These are phyloP conservation scores for Mycetomoellerius zeteki DNA, from an alignment of 1,140 invertebrate species.

Conservation along the genomic window DNA sequence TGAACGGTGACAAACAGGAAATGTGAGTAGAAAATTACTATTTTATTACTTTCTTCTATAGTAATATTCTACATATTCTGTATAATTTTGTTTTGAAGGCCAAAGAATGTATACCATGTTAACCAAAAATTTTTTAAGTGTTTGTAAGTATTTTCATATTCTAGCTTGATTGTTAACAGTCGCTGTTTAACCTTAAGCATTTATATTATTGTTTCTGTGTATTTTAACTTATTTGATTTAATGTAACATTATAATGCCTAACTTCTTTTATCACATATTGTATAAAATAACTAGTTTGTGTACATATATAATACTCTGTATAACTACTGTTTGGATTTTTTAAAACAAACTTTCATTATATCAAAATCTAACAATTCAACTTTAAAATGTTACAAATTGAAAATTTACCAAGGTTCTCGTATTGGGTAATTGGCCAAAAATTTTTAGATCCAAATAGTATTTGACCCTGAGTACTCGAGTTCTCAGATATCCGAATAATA, in stretches of 20 bases:
- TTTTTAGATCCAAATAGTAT: constrained; percentile 23
- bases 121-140: constrained; percentile 72
- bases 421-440: not conserved
- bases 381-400: not conserved
- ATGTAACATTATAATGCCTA: constrained; percentile 1
- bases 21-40: constrained; percentile 59
- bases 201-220: constrained; percentile 29
- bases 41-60: constrained; percentile 3
- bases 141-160: constrained; percentile 73
- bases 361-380: not conserved
- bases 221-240: not conserved
- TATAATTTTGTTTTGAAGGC: constrained; percentile 75
- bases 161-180: constrained; percentile 30
- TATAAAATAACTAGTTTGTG: constrained; percentile 46
- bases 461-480: not conserved
- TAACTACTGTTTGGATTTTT: constrained; percentile 14
- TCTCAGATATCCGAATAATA: not conserved
- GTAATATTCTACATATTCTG: constrained; percentile 40
- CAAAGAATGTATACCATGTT: constrained; percentile 73
- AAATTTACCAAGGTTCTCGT: not conserved
- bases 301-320: not conserved
- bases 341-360: not conserved
- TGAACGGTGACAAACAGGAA: constrained; percentile 53
- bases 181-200: constrained; percentile 38
- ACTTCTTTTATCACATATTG: constrained; percentile 31